phyloP scores from a whole-genome alignment of 2,888 invertebrate genomes.

The Heliothis peltigera region DNA sequence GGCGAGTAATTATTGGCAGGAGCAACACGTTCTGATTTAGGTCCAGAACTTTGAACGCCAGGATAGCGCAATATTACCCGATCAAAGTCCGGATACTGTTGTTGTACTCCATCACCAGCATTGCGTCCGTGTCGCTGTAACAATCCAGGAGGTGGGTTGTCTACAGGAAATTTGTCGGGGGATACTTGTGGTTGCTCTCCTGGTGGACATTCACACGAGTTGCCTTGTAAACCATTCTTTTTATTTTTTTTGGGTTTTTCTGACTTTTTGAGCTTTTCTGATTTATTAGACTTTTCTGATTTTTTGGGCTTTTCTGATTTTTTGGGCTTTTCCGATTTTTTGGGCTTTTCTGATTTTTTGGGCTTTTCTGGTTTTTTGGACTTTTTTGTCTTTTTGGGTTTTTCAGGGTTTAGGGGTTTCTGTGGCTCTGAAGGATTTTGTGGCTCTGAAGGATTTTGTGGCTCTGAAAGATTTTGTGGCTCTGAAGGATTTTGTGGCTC shows the following conservation, averaged over 20 bases:
- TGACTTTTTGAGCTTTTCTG: neutral
- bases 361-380: neutral
- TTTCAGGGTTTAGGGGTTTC: constrained; percentile 9
- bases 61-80: constrained; percentile 27
- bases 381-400: neutral
- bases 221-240: constrained; percentile 1
- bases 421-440: constrained; percentile 5
- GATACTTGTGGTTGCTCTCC: neutral
- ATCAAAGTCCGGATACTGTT: constrained; percentile 35
- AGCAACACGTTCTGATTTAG: constrained; percentile 15
- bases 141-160: constrained; percentile 37
- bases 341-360: neutral
- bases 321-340: neutral
- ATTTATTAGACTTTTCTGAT: too few species aligned
- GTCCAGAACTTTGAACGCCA: constrained; percentile 11
- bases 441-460: constrained; percentile 6
- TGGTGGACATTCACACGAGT: neutral
- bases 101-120: constrained; percentile 23
- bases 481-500: too few species aligned
- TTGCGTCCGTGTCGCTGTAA: constrained; percentile 34
- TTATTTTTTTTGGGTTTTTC: too few species aligned
- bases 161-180: constrained; percentile 8
- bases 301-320: too few species aligned
- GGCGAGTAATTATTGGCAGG: constrained; percentile 11
- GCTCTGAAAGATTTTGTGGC: constrained; percentile 3